A percentile compares a stretch with the other conserved stretches of the same genome.
These are phyloP conservation scores for Andrena marginata DNA, from an alignment of 2,888 invertebrate species.

Conservation along the genomic window DNA sequence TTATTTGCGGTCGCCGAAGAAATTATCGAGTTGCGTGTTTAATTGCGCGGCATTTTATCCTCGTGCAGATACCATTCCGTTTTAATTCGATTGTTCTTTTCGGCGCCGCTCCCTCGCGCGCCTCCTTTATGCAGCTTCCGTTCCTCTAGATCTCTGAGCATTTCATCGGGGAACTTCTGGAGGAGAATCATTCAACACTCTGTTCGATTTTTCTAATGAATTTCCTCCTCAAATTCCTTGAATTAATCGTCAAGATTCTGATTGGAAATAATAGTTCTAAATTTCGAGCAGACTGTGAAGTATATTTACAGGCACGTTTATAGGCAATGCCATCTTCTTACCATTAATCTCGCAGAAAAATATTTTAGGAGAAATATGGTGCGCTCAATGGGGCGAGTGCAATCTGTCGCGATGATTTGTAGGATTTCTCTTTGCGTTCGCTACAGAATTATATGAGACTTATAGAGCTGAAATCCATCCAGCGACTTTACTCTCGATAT, in stretches of 20 bases:
- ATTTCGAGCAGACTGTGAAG: not conserved
- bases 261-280: not conserved
- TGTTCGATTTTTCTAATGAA: not conserved
- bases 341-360: not conserved
- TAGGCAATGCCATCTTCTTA: not conserved
- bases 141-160: not conserved
- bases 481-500: too few relatives aligned
- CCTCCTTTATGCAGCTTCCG: not conserved
- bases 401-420: not conserved
- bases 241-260: not conserved
- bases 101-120: too few relatives aligned
- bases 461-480: too few relatives aligned
- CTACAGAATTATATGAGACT: too few relatives aligned
- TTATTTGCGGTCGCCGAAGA: conserved; percentile 71
- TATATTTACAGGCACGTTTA: too few relatives aligned
- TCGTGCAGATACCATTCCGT: conserved; percentile 8
- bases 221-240: not conserved
- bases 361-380: not conserved
- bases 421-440: not conserved
- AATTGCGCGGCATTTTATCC: conserved; percentile 64
- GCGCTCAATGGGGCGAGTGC: not conserved
- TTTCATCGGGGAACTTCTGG: not conserved
- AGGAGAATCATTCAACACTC: not conserved
- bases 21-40: conserved; percentile 74
- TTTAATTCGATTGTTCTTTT: conserved; percentile 19